Percentiles rank a stretch among this genome's conserved stretches.
phyloP scores from a whole-genome alignment of 2,797 vertebrate genomes.

The Eidolon dupreanum region DNA sequence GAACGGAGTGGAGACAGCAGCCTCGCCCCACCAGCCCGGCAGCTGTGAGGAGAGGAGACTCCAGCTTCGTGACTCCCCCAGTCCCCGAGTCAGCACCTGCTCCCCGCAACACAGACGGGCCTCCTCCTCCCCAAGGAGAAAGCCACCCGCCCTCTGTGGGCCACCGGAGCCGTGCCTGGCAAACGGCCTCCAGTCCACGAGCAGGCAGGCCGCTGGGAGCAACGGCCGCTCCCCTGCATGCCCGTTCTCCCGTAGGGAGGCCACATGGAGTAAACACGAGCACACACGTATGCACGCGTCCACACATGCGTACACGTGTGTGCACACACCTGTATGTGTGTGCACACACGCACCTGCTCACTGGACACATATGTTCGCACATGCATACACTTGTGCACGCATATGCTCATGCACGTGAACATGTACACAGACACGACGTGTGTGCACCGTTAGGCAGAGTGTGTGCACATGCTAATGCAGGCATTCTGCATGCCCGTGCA shows the following conservation, averaged over 20 bases:
- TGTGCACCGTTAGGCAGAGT: accelerated
- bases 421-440: not conserved
- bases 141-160: accelerated
- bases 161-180: not conserved
- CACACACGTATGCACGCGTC: accelerated
- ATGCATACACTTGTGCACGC: not conserved
- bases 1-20: not conserved
- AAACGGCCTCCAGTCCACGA: accelerated
- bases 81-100: not conserved
- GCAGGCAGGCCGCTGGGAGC: not conserved
- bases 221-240: accelerated
- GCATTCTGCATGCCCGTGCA: too few species aligned
- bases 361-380: accelerated
- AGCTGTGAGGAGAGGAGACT: not conserved
- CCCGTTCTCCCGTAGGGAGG: not conserved
- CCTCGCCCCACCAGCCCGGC: accelerated
- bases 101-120: too few species aligned
- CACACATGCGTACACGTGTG: accelerated
- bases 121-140: not conserved
- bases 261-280: not conserved
- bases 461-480: not conserved
- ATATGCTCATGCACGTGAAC: not conserved
- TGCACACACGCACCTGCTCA: accelerated
- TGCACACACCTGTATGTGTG: accelerated
- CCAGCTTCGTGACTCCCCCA: accelerated